These are phyloP conservation scores for Tyto alba DNA, from an alignment of 2,113 vertebrate species.

Conservation along the genomic window DNA sequence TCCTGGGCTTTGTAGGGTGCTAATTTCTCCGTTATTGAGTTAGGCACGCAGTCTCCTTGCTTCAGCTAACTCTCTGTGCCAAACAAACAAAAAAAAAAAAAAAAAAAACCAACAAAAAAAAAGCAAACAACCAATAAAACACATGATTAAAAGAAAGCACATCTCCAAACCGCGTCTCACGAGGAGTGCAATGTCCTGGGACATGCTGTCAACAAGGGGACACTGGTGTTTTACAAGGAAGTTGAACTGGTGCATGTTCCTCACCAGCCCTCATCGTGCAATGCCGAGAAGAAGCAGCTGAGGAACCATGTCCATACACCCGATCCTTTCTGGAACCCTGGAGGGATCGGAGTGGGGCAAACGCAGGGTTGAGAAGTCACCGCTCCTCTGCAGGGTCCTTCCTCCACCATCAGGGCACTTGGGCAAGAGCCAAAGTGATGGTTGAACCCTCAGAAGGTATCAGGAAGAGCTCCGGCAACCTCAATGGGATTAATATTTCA, in stretches of 20 bases:
- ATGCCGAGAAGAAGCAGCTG: background rate
- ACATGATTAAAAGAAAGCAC: fast-evolving
- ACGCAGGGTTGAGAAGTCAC: background rate
- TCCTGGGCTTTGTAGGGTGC: background rate
- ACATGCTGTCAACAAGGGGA: background rate
- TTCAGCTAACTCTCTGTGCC: background rate
- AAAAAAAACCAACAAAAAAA: background rate
- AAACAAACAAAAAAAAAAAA: background rate
- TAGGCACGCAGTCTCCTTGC: background rate
- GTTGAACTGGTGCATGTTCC: fast-evolving
- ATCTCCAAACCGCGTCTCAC: background rate
- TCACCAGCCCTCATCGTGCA: background rate
- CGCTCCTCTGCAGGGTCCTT: background rate
- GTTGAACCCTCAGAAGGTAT: background rate
- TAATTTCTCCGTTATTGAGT: background rate
- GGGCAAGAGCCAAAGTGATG: fast-evolving
- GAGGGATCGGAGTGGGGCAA: background rate
- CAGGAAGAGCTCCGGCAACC: fast-evolving
- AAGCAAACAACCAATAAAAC: background rate
- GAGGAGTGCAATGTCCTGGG: fast-evolving
- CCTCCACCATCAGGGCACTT: background rate
- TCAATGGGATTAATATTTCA: background rate
- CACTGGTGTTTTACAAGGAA: background rate
- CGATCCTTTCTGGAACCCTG: background rate
- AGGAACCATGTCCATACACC: background rate